phyloP scores from a whole-genome alignment of 2,113 vertebrate genomes.

The Callospermophilus lateralis region DNA sequence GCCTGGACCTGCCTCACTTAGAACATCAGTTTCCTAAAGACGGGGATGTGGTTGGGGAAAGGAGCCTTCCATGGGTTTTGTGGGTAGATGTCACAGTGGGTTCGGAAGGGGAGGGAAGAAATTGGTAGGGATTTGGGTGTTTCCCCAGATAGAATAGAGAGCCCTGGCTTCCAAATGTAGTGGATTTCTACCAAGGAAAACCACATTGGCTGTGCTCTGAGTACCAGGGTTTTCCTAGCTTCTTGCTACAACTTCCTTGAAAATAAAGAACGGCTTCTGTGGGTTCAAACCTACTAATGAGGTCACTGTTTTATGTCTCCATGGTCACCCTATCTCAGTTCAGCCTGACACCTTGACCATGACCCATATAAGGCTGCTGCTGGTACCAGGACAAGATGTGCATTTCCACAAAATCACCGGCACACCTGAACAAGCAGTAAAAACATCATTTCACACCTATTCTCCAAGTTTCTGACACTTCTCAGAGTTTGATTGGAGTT shows the following conservation, averaged over 20 bases:
- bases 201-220: not conserved
- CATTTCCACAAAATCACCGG: not conserved
- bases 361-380: not conserved
- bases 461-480: not conserved
- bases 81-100: not conserved
- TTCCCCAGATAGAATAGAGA: not conserved
- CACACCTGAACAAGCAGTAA: not conserved
- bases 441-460: not conserved
- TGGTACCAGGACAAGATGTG: not conserved
- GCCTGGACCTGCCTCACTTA: not conserved
- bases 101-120: not conserved
- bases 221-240: not conserved
- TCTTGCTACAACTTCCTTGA: not conserved
- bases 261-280: no score
- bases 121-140: not conserved
- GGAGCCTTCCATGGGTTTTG: not conserved
- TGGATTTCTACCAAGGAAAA: constrained; percentile 33
- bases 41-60: not conserved
- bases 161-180: not conserved
- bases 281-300: not conserved
- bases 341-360: not conserved
- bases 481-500: not conserved
- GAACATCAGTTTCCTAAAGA: constrained; percentile 43
- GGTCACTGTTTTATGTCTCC: not conserved
- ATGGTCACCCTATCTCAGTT: not conserved